Base-by-base conservation (phyloP, 2,888 invertebrate species). In the Megalurothrips usitatus region DNA sequence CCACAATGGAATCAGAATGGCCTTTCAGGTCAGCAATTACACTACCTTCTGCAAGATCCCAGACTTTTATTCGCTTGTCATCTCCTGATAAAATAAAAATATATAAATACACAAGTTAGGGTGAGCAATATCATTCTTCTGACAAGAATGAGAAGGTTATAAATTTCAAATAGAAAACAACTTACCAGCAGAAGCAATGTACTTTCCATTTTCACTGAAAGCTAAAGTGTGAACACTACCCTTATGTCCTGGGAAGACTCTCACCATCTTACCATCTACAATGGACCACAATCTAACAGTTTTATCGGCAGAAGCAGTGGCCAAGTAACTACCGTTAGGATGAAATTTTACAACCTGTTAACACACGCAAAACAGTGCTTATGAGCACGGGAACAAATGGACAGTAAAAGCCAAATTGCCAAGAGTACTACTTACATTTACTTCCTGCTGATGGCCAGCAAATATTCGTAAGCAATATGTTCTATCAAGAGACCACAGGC, bases 251-350 rank as follows among this genome's bases (percentile, higher is more conserved):
- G 92, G 90, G 83, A 96, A 92, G 75, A 97, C 91, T 81, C 98
- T 91, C 83, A 96, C 92, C 80, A 95, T 89, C 84, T 92, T 92
- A 17, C 94, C 96, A 85, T 94, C 94, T 82, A 94, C 92, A 81
- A 95, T 91, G 84, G 92, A 93, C 97, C 97, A 98, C 85, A 98
- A 88, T 52, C 97, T 91, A 79, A 97, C 92, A 68, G 94, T 94
- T 86, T 93, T 93, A 89, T 98, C 98, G n/a, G 93, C 91, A 1
- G 97, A 95, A 14, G 96, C 97, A 0, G 96, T 95, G 63, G 96
- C 96, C 84, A 97, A 86, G 87, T 98, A 97, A 84, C 93, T 92
- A 84, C 94, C 93, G 87, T 97, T 98, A 0, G 97, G 96, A 88
- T 98, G 98, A 88, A 98, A 97, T 85, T 93, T 92, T n/a, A 95